A percentile compares a stretch with the other conserved stretches of the same genome.
These are phyloP conservation scores for Orthosia gracilis DNA, from an alignment of 2,888 invertebrate species.

Conservation along the genomic window DNA sequence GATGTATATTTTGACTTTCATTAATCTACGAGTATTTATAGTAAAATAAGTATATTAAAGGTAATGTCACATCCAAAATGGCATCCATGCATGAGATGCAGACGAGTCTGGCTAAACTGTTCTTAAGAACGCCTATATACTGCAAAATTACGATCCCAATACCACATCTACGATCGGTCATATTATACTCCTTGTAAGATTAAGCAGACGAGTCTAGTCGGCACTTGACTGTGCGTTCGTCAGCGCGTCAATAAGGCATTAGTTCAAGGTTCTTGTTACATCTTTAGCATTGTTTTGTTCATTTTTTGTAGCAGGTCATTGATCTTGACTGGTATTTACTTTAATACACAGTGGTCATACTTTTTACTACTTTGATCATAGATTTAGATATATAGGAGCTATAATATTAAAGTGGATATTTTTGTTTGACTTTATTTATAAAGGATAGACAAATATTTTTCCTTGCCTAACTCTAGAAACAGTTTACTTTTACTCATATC, in stretches of 20 bases:
- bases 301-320: slow-evolving; percentile 50
- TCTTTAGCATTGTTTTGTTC: slow-evolving; percentile 64
- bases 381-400: background rate
- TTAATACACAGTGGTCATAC: background rate
- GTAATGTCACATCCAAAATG: background rate
- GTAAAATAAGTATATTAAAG: background rate
- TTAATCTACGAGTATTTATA: too few species aligned
- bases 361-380: background rate
- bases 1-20: too few species aligned
- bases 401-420: background rate
- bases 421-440: background rate
- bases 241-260: slow-evolving; percentile 68
- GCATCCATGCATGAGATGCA: background rate
- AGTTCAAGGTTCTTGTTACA: slow-evolving; percentile 75
- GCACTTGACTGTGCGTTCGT: slow-evolving; percentile 56
- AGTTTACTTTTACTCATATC: background rate
- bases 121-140: background rate
- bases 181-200: slow-evolving; percentile 25
- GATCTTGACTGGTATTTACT: slow-evolving; percentile 40
- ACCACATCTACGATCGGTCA: slow-evolving; percentile 38
- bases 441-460: background rate
- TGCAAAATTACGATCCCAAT: background rate
- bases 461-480: background rate
- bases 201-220: slow-evolving; percentile 72
- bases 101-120: slow-evolving; percentile 4